These are phyloP conservation scores for Sebastes baramenuke DNA, from an alignment of 2,797 vertebrate species.

Conservation along the genomic window DNA sequence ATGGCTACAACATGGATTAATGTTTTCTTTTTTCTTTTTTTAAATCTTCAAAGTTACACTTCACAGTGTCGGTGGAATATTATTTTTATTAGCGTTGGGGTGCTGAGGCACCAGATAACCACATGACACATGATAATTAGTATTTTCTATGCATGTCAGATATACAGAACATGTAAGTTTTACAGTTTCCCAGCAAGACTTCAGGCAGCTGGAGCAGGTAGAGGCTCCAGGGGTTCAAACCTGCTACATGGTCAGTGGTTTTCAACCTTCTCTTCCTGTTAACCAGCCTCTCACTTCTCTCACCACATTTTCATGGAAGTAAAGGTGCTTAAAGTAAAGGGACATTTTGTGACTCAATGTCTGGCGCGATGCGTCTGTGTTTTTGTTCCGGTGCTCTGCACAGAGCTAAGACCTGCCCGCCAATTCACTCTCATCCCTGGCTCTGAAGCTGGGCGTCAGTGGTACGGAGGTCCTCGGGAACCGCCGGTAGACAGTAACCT, in stretches of 20 bases:
- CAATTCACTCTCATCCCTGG: no score
- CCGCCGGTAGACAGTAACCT: no score
- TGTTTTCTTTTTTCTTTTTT: slow-evolving; percentile 11
- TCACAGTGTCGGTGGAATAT: slow-evolving; percentile 28
- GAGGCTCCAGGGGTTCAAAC: background rate
- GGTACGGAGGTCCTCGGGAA: no score
- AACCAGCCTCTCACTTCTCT: background rate
- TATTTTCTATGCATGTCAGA: slow-evolving; percentile 8
- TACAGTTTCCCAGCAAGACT: background rate
- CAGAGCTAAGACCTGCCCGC: no score
- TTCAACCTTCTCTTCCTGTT: background rate
- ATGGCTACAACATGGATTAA: slow-evolving; percentile 72
- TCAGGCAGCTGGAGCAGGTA: slow-evolving; percentile 10
- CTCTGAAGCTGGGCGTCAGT: no score
- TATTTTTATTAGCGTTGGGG: slow-evolving; percentile 16
- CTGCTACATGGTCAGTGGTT: background rate
- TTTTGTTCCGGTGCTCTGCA: no score
- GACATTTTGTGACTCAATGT: background rate
- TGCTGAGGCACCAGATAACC: slow-evolving; percentile 48
- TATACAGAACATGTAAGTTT: background rate
- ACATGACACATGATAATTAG: slow-evolving; percentile 55
- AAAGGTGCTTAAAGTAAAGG: background rate
- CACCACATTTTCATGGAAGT: background rate
- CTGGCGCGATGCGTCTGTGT: no score
- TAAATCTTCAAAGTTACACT: slow-evolving; percentile 69